Percentiles rank a stretch among this genome's conserved stretches.
Evolutionary conservation across 1,140 invertebrate species (phyloP).

Genomic region (Oreohelix idahoensis): DNA sequence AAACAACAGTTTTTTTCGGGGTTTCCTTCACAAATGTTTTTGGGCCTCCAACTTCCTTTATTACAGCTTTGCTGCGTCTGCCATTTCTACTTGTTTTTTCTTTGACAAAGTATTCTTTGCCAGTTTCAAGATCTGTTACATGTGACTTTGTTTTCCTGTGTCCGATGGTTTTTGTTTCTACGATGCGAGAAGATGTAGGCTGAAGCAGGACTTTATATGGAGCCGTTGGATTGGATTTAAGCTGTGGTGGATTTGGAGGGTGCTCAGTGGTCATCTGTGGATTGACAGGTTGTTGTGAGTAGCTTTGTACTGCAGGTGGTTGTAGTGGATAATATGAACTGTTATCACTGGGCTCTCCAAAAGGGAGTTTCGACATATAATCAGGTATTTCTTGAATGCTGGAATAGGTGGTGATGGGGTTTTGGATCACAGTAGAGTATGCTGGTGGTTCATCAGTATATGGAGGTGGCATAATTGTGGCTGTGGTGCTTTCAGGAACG

Average conservation of each 20-base stretch:
- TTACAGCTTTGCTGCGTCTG: constrained; percentile 5
- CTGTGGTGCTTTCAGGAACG: background rate
- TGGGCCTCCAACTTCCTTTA: constrained; percentile 21
- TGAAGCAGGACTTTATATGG: background rate
- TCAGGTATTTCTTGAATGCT: background rate
- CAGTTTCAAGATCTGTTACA: constrained; percentile 22
- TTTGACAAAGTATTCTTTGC: constrained; percentile 12
- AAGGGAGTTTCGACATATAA: background rate
- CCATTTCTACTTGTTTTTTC: constrained; percentile 16
- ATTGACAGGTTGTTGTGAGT: background rate
- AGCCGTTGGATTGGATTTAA: background rate
- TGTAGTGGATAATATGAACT: background rate
- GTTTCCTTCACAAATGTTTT: constrained; percentile 8
- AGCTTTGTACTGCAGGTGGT: background rate
- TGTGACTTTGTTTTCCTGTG: background rate
- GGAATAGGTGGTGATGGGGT: background rate
- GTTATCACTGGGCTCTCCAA: background rate
- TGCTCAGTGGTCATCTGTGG: background rate
- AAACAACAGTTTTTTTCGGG: background rate
- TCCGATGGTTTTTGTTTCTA: background rate
- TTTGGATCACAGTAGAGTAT: background rate
- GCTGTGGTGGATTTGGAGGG: background rate
- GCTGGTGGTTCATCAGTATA: constrained; percentile 19
- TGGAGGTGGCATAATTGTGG: background rate
- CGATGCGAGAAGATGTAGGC: background rate